Conservation (phyloP, 2,113 vertebrate genomes). For the Muntiacus reevesi region DNA sequence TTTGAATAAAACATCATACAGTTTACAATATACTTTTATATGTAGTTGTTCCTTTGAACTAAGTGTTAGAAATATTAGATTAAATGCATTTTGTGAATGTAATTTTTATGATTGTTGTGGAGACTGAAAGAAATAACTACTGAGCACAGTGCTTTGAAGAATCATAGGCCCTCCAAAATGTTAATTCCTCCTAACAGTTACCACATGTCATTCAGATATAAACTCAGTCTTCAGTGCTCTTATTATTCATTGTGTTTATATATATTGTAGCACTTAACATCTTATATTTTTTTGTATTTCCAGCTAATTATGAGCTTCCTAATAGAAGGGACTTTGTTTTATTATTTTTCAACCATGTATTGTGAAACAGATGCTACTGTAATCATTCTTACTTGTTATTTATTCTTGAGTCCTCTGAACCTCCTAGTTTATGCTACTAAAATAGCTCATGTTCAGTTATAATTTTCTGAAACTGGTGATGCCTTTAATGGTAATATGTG, state of each 20-base stretch:
- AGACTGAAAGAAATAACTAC: not conserved
- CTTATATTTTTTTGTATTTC: not conserved
- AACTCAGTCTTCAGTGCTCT: not conserved
- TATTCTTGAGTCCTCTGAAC: not conserved
- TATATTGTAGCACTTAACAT: not conserved
- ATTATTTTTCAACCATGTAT: not conserved
- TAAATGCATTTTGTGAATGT: not conserved
- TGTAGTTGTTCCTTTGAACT: not conserved
- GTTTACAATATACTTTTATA: not conserved
- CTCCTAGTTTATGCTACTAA: not conserved
- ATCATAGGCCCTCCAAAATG: not conserved
- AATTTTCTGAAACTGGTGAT: not conserved
- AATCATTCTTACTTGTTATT: not conserved
- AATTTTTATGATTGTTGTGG: not conserved
- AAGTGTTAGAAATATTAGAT: not conserved
- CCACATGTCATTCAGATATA: not conserved
- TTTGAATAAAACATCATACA: not conserved
- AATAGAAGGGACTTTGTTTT: not conserved
- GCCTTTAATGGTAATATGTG: not conserved
- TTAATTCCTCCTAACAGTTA: not conserved
- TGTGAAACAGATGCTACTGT: not conserved
- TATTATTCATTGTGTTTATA: not conserved
- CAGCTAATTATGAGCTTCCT: not conserved
- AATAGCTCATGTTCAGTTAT: not conserved
- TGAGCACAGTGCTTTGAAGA: not conserved